Conservation (phyloP, 2,888 invertebrate species). For the Gari tellinella region DNA sequence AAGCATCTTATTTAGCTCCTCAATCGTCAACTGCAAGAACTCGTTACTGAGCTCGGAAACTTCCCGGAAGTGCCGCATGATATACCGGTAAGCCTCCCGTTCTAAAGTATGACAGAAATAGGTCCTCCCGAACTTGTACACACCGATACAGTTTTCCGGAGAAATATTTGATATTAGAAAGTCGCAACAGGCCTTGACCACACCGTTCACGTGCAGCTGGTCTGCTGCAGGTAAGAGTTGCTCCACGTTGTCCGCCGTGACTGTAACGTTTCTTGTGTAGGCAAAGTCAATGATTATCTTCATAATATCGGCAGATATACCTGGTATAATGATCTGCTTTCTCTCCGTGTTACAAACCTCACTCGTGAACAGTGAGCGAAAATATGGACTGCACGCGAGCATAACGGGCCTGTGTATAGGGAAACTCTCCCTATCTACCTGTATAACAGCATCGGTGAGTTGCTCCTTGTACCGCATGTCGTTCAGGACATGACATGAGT, state of each 20-base stretch:
- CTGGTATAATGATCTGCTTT: constrained; percentile 74
- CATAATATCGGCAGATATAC: constrained; percentile 91
- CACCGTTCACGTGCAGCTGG: constrained; percentile 93
- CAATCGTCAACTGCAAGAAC: constrained; percentile 86
- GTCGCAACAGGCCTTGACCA: constrained; percentile 92
- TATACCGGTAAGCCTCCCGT: constrained; percentile 88
- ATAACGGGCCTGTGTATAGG: constrained; percentile 90
- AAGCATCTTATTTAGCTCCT: constrained; percentile 73
- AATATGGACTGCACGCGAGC: constrained; percentile 94
- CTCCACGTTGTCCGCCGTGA: constrained; percentile 92
- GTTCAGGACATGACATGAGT: constrained; percentile 93
- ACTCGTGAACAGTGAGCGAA: constrained; percentile 94
- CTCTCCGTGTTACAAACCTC: constrained; percentile 85
- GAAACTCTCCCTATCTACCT: constrained; percentile 92
- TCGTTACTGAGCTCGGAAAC: constrained; percentile 76
- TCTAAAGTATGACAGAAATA: constrained; percentile 91
- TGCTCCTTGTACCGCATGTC: constrained; percentile 93
- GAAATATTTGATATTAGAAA: constrained; percentile 89
- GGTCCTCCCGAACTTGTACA: constrained; percentile 92
- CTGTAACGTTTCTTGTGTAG: constrained; percentile 91
- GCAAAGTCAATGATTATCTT: constrained; percentile 92
- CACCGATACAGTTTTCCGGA: constrained; percentile 92
- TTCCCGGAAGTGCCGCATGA: constrained; percentile 86
- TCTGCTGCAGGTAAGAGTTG: constrained; percentile 91
- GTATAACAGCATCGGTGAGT: constrained; percentile 93